Conservation (phyloP, 1,140 invertebrate species). For the Lepidurus packardi region DNA sequence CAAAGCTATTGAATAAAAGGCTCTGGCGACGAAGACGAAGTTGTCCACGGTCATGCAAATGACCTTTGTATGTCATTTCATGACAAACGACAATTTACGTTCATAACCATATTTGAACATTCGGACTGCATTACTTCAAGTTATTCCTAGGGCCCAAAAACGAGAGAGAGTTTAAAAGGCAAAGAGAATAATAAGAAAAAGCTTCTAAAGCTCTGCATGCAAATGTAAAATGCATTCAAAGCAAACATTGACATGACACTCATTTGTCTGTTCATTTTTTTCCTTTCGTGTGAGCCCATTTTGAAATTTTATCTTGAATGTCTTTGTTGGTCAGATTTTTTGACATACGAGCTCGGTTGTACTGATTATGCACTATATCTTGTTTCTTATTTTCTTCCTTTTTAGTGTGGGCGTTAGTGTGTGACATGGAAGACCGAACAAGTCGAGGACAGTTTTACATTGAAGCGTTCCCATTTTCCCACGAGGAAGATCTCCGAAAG, state of each 20-base stretch:
- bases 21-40: background rate
- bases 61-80: conserved; percentile 7
- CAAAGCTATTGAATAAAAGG: background rate
- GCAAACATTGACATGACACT: conserved; percentile 14
- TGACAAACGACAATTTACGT: background rate
- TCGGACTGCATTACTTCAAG: conserved; percentile 10
- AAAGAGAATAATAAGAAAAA: background rate
- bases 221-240: background rate
- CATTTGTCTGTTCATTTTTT: conserved; percentile 6
- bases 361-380: background rate
- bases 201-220: background rate
- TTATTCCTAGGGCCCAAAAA: background rate
- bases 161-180: background rate
- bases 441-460: conserved; percentile 4
- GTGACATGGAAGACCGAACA: background rate
- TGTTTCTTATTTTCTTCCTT: background rate
- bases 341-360: conserved; percentile 10
- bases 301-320: background rate
- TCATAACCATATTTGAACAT: conserved; percentile 12
- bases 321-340: conserved; percentile 8
- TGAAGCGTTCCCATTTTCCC: conserved; percentile 1
- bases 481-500: background rate
- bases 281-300: background rate
- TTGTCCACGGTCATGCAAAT: conserved; percentile 12
- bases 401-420: background rate